These are phyloP conservation scores for Litoditis marina DNA, from an alignment of 2,888 invertebrate species.

Conservation along the genomic window DNA sequence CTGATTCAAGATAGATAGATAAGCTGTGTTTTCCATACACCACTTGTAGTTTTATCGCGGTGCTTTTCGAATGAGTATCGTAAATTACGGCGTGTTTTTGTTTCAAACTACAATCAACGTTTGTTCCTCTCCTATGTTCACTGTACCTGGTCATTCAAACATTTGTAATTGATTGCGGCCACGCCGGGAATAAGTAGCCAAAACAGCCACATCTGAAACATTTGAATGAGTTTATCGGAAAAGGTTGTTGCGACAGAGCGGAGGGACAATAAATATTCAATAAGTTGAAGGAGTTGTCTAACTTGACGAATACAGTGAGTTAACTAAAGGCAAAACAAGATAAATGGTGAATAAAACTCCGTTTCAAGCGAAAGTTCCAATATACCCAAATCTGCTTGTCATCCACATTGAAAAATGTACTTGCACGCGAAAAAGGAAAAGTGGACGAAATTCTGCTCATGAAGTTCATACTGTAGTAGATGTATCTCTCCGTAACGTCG, in stretches of 20 bases:
- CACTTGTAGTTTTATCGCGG: too few species aligned
- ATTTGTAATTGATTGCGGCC: conserved; percentile 34
- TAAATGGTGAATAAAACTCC: not conserved
- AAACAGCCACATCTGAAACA: conserved; percentile 40
- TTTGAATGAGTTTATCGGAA: too few species aligned
- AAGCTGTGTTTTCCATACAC: too few species aligned
- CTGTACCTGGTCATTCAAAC: conserved; percentile 46
- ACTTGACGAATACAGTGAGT: not conserved
- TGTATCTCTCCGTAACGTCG: too few species aligned
- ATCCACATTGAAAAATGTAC: too few species aligned
- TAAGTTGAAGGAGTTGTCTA: not conserved
- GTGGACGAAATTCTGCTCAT: too few species aligned
- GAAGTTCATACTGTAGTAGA: too few species aligned
- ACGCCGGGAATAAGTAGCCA: conserved; percentile 16
- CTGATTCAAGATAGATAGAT: too few species aligned
- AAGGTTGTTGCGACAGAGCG: too few species aligned
- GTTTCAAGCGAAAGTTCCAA: not conserved
- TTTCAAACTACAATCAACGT: conserved; percentile 1
- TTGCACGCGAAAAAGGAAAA: too few species aligned
- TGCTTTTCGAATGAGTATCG: not conserved
- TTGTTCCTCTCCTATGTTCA: not conserved
- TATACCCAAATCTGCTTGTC: too few species aligned
- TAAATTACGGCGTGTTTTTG: not conserved
- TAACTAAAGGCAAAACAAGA: not conserved
- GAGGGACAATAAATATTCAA: not conserved